phyloP scores from a whole-genome alignment of 2,797 vertebrate genomes.

The Cossypha dichroa region DNA sequence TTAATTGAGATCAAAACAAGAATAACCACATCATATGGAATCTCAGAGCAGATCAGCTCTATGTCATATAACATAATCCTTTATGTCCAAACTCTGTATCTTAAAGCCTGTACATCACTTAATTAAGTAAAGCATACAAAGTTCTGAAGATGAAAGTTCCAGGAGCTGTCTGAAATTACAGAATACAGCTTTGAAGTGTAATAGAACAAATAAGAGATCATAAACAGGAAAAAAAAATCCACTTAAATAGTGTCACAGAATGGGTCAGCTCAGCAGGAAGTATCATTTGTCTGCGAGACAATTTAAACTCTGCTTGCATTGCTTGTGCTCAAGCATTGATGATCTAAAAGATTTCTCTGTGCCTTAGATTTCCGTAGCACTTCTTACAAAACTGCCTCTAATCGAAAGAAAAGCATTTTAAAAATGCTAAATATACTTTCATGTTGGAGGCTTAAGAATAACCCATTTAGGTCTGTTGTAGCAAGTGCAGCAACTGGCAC shows the following conservation, averaged over 20 bases:
- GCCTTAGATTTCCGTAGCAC: neutral
- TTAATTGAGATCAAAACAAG: neutral
- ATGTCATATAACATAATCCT: neutral
- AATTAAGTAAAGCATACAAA: constrained; percentile 33
- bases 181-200: constrained; percentile 34
- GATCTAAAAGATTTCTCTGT: constrained; percentile 13
- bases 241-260: constrained; percentile 31
- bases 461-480: constrained; percentile 2
- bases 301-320: constrained; percentile 26
- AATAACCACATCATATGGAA: neutral
- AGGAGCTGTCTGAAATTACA: constrained; percentile 27
- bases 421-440: constrained; percentile 37
- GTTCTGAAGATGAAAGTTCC: constrained; percentile 39
- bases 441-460: constrained; percentile 7
- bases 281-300: constrained; percentile 1
- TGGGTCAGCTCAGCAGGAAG: constrained; percentile 43
- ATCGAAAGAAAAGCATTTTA: neutral
- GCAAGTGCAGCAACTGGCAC: constrained; percentile 4
- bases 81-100: neutral
- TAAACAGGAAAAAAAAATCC: constrained; percentile 20
- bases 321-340: neutral
- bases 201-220: constrained; percentile 47
- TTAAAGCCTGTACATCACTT: constrained; percentile 8
- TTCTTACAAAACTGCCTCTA: neutral
- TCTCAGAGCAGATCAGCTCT: neutral